A percentile compares a stretch with the other conserved stretches of the same genome.
Conservation (phyloP, 2,888 invertebrate genomes). For the Icerya purchasi region DNA sequence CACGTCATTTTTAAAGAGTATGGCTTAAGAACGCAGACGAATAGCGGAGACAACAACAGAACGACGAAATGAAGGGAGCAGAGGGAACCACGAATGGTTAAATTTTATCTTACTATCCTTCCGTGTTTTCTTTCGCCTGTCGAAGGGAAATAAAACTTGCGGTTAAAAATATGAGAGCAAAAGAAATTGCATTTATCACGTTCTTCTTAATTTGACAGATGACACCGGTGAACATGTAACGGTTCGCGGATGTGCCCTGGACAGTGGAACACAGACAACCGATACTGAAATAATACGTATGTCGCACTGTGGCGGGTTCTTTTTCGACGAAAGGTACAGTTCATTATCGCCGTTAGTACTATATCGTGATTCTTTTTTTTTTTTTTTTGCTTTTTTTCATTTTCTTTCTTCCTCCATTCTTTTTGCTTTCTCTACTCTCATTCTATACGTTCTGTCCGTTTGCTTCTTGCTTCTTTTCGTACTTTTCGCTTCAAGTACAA, state of each 20-base stretch:
- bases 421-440: background rate
- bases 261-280: conserved; percentile 83
- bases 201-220: conserved; percentile 41
- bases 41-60: too few relatives aligned
- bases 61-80: too few relatives aligned
- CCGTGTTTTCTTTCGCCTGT: too few relatives aligned
- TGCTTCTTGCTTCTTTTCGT: background rate
- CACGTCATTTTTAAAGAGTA: too few relatives aligned
- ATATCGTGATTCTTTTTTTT: background rate
- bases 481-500: background rate
- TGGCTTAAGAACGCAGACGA: too few relatives aligned
- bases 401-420: background rate
- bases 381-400: background rate
- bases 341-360: background rate
- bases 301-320: conserved; percentile 93
- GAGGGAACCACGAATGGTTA: too few relatives aligned
- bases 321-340: conserved; percentile 56
- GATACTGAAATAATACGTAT: conserved; percentile 90
- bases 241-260: conserved; percentile 82
- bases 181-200: too few relatives aligned
- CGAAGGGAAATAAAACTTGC: too few relatives aligned
- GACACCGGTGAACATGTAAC: conserved; percentile 60
- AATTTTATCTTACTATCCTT: too few relatives aligned
- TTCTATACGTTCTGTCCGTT: background rate
- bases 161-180: too few relatives aligned